These are phyloP conservation scores for Epicauta chinensis DNA, from an alignment of 1,140 invertebrate genomes.

Conservation along the genomic window DNA sequence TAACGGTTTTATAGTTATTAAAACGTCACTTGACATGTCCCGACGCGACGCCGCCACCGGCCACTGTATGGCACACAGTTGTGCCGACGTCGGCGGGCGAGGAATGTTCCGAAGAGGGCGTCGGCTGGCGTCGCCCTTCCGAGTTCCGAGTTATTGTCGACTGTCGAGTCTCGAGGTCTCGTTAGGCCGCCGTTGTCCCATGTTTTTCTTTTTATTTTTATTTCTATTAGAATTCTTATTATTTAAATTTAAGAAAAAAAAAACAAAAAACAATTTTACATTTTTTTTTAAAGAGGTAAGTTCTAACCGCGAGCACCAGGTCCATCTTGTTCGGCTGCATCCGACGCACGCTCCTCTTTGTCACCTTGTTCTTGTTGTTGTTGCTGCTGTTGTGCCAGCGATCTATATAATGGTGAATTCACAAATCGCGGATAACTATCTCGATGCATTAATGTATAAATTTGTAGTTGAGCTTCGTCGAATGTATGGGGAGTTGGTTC, in stretches of 20 bases:
- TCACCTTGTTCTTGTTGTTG: conserved; percentile 8
- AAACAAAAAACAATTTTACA: conserved; percentile 5
- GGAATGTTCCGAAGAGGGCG: conserved; percentile 24
- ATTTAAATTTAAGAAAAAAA: too few relatives aligned
- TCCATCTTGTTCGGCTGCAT: conserved; percentile 14
- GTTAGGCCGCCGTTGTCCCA: conserved; percentile 14
- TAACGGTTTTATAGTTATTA: conserved; percentile 15
- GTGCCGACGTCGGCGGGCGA: conserved; percentile 14
- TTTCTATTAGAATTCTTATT: too few relatives aligned
- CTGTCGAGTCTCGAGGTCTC: conserved; percentile 17
- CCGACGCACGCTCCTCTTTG: conserved; percentile 5
- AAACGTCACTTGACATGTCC: conserved; percentile 21
- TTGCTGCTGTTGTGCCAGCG: conserved; percentile 57
- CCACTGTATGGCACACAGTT: conserved; percentile 8
- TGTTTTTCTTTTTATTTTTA: not conserved
- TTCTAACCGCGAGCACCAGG: conserved; percentile 21
- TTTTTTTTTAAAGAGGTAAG: conserved; percentile 3
- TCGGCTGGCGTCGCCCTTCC: conserved; percentile 8
- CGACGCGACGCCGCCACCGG: conserved; percentile 13
- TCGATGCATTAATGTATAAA: conserved; percentile 99
- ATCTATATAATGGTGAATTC: conserved; percentile 79
- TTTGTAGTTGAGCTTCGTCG: conserved; percentile 99
- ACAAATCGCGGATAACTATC: conserved; percentile 98
- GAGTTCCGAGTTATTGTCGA: conserved; percentile 22
- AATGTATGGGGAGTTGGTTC: conserved; percentile 93